Evolutionary conservation across 2,888 invertebrate species (phyloP), one percentile per base, ranked within the genome.

Genomic region (Portevinia maculata): DNA sequence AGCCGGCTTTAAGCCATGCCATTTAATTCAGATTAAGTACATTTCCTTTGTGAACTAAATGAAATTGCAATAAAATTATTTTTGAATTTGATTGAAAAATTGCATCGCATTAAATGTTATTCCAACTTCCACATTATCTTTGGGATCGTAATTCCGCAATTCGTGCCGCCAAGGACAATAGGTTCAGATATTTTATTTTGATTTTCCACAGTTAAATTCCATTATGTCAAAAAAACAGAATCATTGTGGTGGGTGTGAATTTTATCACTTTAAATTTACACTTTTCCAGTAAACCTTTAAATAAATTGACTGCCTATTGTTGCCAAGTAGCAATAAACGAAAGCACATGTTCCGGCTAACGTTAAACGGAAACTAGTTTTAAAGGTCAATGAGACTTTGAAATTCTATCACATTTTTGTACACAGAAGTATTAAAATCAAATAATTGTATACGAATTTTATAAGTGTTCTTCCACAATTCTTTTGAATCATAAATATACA

Each of bases 351-450:
- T 60, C 32, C 32, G 44, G 59, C 19, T 19, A 32, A 30, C 30
- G 28, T 41, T 59, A n/a, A 6, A 30, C 30, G 9, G 24, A 24
- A 62, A 48, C 37, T 50, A 24, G 62, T 50, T 62, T 24, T 13
- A 34, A 24, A 21, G 62, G 48, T 62, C 48, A 24, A 37, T 37
- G 46, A 9, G 11, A 62, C 48, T 28, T 24, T 50, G 15, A 9
- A 34, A 4, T 15, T 34, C 24, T 24, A 5, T 8, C 19, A 2
- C 30, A n/a, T 13, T 8, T 13, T 15, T n/a, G n/a, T 17, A 34
- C 19, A 11, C 19, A 11, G 30, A 52, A 6, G 5, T 52, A 32
- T 19, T 52, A 32, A 52, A 28, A 13, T 32, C 13, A 39, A 39
- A 6, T 39, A 13, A 7, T 39, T 39, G 7, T 4, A 13, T 39